Conservation (phyloP, 2,113 vertebrate species). For the Naja naja region DNA sequence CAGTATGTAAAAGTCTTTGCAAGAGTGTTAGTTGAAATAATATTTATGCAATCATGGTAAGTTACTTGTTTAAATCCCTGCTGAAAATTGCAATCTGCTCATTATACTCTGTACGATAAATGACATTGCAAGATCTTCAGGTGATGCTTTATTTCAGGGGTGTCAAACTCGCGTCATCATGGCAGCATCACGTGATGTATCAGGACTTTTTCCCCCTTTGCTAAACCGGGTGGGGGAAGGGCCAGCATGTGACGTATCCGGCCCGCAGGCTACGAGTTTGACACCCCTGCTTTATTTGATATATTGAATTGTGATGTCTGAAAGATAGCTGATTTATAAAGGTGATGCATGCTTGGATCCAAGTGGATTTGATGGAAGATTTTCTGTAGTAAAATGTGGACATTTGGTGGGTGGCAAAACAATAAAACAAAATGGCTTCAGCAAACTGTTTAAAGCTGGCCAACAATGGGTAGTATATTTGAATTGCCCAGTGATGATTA, state of each 20-base stretch:
- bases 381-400: not conserved
- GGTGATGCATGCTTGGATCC: not conserved
- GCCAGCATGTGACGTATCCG: too few species aligned
- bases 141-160: not conserved
- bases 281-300: not conserved
- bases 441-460: not conserved
- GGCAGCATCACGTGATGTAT: too few species aligned
- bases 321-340: not conserved
- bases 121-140: not conserved
- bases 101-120: not conserved
- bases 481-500: not conserved
- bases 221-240: too few species aligned
- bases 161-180: too few species aligned
- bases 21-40: not conserved
- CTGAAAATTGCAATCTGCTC: not conserved
- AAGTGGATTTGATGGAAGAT: not conserved
- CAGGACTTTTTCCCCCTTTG: too few species aligned
- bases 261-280: too few species aligned
- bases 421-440: not conserved
- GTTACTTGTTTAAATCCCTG: not conserved
- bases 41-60: not conserved
- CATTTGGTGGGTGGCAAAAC: not conserved
- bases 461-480: not conserved
- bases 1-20: not conserved
- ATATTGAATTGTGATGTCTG: not conserved